Evolutionary conservation across 2,113 vertebrate species (phyloP).

Genomic region (Dryoscopus gambensis): DNA sequence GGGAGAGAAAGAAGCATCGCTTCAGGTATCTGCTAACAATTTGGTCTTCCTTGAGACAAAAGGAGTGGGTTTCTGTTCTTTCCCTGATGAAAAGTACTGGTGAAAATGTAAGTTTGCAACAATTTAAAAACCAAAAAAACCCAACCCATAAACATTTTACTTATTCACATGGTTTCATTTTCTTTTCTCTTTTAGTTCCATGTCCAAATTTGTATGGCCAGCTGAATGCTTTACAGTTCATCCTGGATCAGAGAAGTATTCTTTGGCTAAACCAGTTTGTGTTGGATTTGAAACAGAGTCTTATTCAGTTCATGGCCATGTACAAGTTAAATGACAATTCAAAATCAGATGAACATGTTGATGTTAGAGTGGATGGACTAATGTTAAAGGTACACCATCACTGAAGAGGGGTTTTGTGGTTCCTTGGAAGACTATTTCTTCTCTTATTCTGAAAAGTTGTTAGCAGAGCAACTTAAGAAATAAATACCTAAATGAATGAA

Average conservation of each 20-base stretch:
- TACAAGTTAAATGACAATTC: constrained; percentile 94
- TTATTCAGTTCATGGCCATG: constrained; percentile 95
- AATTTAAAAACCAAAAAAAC: neutral
- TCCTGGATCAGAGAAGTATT: constrained; percentile 92
- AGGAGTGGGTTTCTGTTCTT: neutral
- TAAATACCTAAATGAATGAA: neutral
- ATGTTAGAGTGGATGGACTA: constrained; percentile 91
- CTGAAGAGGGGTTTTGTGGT: neutral
- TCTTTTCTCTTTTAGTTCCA: constrained; percentile 81
- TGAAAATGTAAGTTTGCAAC: neutral
- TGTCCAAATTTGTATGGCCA: constrained; percentile 93
- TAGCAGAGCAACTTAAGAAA: neutral
- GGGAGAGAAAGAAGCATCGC: neutral
- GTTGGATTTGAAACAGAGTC: constrained; percentile 92
- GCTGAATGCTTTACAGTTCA: constrained; percentile 94
- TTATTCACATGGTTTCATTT: neutral
- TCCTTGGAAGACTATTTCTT: neutral
- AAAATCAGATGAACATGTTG: constrained; percentile 95
- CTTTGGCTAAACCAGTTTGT: constrained; percentile 97
- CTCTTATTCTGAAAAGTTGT: neutral
- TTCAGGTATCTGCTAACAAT: neutral
- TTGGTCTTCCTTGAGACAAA: neutral
- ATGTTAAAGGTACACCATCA: constrained; percentile 88
- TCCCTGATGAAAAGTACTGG: neutral
- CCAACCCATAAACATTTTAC: neutral